A percentile compares a stretch with the other conserved stretches of the same genome.
These are phyloP conservation scores for Lycocorax pyrrhopterus DNA, from an alignment of 2,113 vertebrate genomes.

Conservation along the genomic window DNA sequence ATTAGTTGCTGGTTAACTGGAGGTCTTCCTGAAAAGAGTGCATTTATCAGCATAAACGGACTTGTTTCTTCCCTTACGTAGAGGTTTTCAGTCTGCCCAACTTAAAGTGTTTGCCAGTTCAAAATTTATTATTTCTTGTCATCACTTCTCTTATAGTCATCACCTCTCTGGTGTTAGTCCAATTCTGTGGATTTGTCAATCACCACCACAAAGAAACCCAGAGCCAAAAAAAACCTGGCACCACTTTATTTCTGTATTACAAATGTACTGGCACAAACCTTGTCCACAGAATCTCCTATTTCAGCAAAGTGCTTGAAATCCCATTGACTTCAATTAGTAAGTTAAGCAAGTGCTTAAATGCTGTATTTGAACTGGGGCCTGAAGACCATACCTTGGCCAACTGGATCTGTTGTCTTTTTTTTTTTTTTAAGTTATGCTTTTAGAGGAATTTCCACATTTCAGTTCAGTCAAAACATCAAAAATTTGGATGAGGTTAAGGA, in stretches of 20 bases:
- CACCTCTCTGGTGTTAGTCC: conserved; percentile 48
- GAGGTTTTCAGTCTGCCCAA: conserved; percentile 24
- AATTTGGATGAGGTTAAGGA: neutral
- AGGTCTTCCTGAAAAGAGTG: conserved; percentile 52
- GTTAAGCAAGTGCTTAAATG: conserved; percentile 40
- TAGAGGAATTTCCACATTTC: conserved; percentile 2
- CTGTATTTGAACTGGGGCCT: neutral
- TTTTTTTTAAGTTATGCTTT: neutral
- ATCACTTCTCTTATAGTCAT: conserved; percentile 35
- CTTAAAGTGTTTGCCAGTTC: conserved; percentile 12
- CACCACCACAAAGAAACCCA: conserved; percentile 36
- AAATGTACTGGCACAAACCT: conserved; percentile 23
- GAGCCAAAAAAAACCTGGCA: conserved; percentile 60
- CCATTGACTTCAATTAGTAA: conserved; percentile 51
- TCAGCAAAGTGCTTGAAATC: conserved; percentile 49
- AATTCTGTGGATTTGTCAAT: conserved; percentile 61
- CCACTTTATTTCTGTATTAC: conserved; percentile 36
- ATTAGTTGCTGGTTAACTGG: conserved; percentile 26
- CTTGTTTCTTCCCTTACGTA: neutral
- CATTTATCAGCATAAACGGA: conserved; percentile 27
- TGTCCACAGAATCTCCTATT: conserved; percentile 39
- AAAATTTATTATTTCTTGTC: conserved; percentile 58
- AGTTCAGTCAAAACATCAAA: neutral
- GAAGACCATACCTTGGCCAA: neutral
- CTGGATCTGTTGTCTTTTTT: neutral